These are phyloP conservation scores for Campoletis raptor DNA, from an alignment of 2,888 invertebrate species.

Conservation along the genomic window DNA sequence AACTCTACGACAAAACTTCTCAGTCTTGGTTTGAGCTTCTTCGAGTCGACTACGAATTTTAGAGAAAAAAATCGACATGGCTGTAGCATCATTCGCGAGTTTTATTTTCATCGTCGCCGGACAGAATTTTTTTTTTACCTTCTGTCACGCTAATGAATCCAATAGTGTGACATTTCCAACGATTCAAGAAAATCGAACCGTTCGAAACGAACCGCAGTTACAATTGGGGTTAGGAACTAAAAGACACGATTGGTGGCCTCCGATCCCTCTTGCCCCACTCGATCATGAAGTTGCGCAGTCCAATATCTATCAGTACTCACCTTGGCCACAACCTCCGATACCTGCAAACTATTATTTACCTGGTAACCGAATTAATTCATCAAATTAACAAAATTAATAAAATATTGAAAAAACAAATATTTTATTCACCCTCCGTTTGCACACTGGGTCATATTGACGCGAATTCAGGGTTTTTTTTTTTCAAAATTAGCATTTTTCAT, in stretches of 20 bases:
- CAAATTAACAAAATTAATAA: neutral
- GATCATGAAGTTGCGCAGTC: conserved; percentile 66
- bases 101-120: conserved; percentile 32
- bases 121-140: conserved; percentile 33
- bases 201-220: conserved; percentile 51
- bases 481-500: no score
- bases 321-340: conserved; percentile 68
- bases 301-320: conserved; percentile 57
- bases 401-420: no score
- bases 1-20: neutral
- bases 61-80: conserved; percentile 31
- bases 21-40: conserved; percentile 51
- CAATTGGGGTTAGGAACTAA: conserved; percentile 41
- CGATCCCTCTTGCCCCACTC: conserved; percentile 54
- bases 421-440: no score
- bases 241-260: conserved; percentile 72
- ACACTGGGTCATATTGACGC: no score
- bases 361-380: conserved; percentile 68
- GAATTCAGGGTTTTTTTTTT: no score
- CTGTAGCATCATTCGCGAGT: conserved; percentile 14
- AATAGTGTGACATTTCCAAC: conserved; percentile 49
- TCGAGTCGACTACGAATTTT: conserved; percentile 15
- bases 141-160: conserved; percentile 43
- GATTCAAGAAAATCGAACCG: conserved; percentile 63
- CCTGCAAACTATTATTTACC: conserved; percentile 75